Evolutionary conservation across 2,797 vertebrate species (phyloP).

Genomic region (Benthosema pterotum): DNA sequence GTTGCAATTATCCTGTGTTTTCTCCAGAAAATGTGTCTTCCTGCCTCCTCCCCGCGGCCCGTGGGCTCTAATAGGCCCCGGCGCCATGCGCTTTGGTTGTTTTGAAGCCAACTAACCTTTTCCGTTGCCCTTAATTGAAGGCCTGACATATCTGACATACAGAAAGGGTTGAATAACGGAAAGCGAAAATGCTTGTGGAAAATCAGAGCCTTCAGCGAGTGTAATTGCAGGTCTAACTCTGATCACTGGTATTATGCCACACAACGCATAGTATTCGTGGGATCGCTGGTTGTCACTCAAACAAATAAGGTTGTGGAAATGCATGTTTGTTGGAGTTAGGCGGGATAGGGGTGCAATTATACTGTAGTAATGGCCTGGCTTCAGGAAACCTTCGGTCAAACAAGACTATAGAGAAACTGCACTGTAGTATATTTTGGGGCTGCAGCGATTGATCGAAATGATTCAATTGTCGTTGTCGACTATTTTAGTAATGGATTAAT

Average conservation of each 20-base stretch:
- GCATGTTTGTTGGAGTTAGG: no score
- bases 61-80: conserved; percentile 16
- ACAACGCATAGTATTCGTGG: no score
- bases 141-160: conserved; percentile 19
- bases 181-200: conserved; percentile 26
- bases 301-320: no score
- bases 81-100: conserved; percentile 17
- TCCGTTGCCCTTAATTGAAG: conserved; percentile 44
- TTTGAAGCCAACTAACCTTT: conserved; percentile 47
- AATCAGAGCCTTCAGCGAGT: conserved; percentile 8
- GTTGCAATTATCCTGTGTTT: conserved; percentile 51
- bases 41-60: conserved; percentile 17
- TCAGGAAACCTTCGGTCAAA: no score
- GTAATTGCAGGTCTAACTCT: neutral
- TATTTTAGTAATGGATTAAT: no score
- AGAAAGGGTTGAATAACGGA: conserved; percentile 2
- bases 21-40: conserved; percentile 17
- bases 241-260: neutral
- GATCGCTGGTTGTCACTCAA: no score
- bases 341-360: no score
- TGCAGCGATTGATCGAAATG: no score
- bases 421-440: no score
- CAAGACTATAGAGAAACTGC: no score
- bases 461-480: no score
- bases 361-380: no score